These are phyloP conservation scores for Embidobia sp. DNA, from an alignment of 2,888 invertebrate genomes.

Conservation along the genomic window DNA sequence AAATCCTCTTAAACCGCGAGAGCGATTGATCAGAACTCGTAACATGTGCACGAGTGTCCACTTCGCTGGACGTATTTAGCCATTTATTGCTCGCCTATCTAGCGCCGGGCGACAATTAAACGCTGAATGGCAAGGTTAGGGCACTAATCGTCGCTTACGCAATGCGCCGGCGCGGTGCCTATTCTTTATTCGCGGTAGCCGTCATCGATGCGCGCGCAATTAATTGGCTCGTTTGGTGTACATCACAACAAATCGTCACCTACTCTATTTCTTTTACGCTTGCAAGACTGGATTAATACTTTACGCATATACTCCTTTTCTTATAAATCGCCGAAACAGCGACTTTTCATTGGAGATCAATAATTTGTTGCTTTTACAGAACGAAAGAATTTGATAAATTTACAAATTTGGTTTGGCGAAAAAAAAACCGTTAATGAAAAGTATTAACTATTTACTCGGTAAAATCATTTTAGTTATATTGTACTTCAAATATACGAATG, in stretches of 20 bases:
- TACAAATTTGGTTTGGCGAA: no score
- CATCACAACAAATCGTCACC: slow-evolving; percentile 45
- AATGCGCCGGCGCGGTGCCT: slow-evolving; percentile 65
- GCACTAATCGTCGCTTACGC: slow-evolving; percentile 73
- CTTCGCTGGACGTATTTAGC: slow-evolving; percentile 44
- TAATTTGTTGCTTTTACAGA: no score
- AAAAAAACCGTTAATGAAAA: no score
- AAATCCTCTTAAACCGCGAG: slow-evolving; percentile 8
- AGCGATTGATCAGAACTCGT: slow-evolving; percentile 10
- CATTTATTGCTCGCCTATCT: slow-evolving; percentile 64
- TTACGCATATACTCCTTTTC: no score
- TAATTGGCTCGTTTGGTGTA: slow-evolving; percentile 43
- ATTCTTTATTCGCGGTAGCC: slow-evolving; percentile 40
- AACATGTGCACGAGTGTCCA: slow-evolving; percentile 30
- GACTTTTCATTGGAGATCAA: no score
- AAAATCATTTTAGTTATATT: no score
- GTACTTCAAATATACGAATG: no score
- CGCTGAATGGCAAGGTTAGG: slow-evolving; percentile 71
- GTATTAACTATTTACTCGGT: no score
- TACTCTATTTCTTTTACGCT: slow-evolving; percentile 29
- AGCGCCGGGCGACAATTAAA: slow-evolving; percentile 66
- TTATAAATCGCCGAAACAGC: no score
- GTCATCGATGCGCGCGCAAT: slow-evolving; percentile 57
- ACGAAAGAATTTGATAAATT: no score
- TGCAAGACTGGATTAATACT: no score